These are phyloP conservation scores for Aegotheles bennettii DNA, from an alignment of 2,113 vertebrate species.

Conservation along the genomic window DNA sequence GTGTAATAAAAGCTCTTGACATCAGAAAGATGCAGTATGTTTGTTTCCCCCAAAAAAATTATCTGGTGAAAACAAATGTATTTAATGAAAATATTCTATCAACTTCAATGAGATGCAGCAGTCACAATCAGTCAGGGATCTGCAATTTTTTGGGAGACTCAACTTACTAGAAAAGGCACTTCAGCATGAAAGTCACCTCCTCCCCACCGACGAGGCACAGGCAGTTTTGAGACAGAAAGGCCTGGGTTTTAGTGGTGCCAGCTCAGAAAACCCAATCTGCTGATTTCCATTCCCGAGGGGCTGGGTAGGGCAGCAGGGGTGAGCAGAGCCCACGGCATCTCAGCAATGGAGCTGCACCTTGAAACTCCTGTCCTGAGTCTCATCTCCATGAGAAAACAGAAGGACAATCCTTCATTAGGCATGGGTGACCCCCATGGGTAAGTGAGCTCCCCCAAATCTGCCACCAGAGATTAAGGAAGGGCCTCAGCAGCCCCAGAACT, in stretches of 20 bases:
- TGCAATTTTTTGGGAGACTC: background rate
- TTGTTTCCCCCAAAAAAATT: accelerated
- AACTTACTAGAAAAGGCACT: background rate
- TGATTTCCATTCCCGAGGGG: accelerated
- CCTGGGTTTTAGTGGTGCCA: background rate
- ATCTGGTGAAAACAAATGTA: background rate
- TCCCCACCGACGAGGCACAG: background rate
- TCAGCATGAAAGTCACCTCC: background rate
- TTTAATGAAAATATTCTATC: background rate
- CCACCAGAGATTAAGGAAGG: accelerated
- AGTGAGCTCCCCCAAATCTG: background rate
- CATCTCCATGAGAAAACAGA: background rate
- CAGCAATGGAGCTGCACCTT: background rate
- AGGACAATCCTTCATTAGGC: background rate
- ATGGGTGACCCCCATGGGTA: accelerated
- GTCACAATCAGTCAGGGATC: background rate
- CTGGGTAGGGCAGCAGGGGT: background rate
- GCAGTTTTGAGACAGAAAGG: background rate
- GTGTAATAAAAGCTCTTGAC: background rate
- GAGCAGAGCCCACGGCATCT: background rate
- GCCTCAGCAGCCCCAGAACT: accelerated
- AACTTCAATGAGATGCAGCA: background rate
- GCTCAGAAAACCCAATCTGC: background rate
- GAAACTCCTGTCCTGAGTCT: too few relatives aligned
- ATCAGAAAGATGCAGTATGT: background rate